Evolutionary conservation across 2,113 vertebrate species (phyloP).

Genomic region (Amia ocellicauda): DNA sequence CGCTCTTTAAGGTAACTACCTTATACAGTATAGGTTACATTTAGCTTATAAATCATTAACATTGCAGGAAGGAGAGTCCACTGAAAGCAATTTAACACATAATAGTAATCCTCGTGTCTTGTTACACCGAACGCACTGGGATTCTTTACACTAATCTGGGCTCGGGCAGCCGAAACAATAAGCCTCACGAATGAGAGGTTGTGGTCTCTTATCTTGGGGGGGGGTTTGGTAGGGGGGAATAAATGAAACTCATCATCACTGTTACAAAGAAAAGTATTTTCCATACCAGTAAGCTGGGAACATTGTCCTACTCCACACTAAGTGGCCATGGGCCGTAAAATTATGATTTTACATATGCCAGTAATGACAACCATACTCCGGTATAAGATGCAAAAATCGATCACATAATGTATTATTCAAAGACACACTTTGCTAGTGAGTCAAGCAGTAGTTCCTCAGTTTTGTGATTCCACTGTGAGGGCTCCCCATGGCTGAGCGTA

Average conservation of each 20-base stretch:
- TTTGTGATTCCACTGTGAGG: background rate
- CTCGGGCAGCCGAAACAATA: background rate
- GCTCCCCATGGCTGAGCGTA: background rate
- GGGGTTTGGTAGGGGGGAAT: background rate
- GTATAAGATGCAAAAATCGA: no score
- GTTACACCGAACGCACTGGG: slow-evolving; percentile 5
- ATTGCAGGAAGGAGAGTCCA: slow-evolving; percentile 13
- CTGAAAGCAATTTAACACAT: slow-evolving; percentile 15
- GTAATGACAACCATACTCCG: no score
- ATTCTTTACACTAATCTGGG: slow-evolving; percentile 17
- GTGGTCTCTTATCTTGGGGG: background rate
- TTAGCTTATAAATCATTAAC: slow-evolving; percentile 18
- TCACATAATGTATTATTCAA: no score
- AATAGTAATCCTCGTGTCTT: slow-evolving; percentile 11
- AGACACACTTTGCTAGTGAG: no score
- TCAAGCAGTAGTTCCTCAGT: background rate
- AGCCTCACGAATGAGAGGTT: background rate
- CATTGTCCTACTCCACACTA: no score
- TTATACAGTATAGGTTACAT: slow-evolving; percentile 17
- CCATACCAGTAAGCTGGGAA: background rate
- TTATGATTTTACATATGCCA: no score
- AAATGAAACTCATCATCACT: background rate
- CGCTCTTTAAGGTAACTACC: slow-evolving; percentile 10
- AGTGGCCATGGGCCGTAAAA: no score
- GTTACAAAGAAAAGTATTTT: background rate